Conservation (phyloP, 2,888 invertebrate species). For the Hydrotaea cyrtoneurina region DNA sequence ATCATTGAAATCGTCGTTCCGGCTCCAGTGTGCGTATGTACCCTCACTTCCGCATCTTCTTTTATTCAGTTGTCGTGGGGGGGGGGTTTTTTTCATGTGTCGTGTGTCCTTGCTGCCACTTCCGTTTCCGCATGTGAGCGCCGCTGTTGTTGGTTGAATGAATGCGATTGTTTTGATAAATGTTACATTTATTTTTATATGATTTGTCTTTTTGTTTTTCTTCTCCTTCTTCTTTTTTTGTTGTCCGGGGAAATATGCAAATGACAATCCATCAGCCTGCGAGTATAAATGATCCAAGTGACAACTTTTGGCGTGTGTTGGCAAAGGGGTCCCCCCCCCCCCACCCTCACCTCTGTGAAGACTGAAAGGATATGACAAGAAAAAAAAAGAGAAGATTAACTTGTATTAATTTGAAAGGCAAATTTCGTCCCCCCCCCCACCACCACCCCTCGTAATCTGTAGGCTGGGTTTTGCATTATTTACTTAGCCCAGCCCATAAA, state of each 20-base stretch:
- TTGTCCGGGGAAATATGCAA: constrained; percentile 53
- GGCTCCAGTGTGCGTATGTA: neutral
- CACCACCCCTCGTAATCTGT: too few relatives aligned
- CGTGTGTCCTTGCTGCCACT: neutral
- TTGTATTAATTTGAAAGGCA: constrained; percentile 3
- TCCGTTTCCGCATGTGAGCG: neutral
- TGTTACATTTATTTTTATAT: constrained; percentile 35
- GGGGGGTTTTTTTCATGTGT: neutral
- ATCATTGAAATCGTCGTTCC: neutral
- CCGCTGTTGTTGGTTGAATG: neutral
- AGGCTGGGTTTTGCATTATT: too few relatives aligned
- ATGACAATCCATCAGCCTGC: constrained; percentile 56
- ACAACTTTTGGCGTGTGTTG: neutral
- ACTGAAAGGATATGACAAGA: neutral
- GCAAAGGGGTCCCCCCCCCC: neutral
- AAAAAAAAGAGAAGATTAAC: neutral
- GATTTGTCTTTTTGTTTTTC: constrained; percentile 10
- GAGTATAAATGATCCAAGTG: neutral
- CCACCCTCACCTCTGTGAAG: too few relatives aligned
- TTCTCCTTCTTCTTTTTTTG: neutral
- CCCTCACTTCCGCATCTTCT: neutral
- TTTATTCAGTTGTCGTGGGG: neutral
- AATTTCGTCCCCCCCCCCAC: too few relatives aligned
- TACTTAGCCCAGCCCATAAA: neutral
- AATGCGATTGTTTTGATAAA: constrained; percentile 39